A percentile compares a stretch with the other conserved stretches of the same genome.
These are phyloP conservation scores for Hydrophis major DNA, from an alignment of 2,797 vertebrate species.

Conservation along the genomic window DNA sequence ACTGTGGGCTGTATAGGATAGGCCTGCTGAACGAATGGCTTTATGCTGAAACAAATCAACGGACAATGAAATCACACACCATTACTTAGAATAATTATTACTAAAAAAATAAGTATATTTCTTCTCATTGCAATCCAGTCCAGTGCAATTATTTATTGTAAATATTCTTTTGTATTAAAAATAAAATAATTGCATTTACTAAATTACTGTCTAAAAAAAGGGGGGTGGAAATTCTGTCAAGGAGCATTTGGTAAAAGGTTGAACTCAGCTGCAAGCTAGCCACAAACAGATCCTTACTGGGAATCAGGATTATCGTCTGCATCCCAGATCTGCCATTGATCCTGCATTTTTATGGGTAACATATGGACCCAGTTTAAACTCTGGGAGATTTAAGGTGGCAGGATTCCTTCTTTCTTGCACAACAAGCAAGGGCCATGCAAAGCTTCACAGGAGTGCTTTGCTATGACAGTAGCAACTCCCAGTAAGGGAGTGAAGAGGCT, in stretches of 20 bases:
- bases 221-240: background rate
- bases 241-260: background rate
- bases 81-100: background rate
- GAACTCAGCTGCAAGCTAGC: background rate
- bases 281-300: background rate
- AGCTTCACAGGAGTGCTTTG: background rate
- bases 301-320: background rate
- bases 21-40: conserved; percentile 95
- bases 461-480: background rate
- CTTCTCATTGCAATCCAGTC: background rate
- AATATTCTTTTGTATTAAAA: background rate
- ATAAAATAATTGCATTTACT: background rate
- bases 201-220: background rate
- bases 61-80: background rate
- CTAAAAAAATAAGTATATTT: background rate
- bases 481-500: background rate
- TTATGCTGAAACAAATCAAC: conserved; percentile 80
- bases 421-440: background rate
- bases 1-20: conserved; percentile 94
- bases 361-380: background rate
- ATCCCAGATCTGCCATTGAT: background rate
- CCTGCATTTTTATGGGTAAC: background rate
- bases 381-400: background rate
- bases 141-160: background rate
- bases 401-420: background rate